Base-by-base conservation (phyloP, 2,797 vertebrate genomes). In the Poecilia gillii region DNA sequence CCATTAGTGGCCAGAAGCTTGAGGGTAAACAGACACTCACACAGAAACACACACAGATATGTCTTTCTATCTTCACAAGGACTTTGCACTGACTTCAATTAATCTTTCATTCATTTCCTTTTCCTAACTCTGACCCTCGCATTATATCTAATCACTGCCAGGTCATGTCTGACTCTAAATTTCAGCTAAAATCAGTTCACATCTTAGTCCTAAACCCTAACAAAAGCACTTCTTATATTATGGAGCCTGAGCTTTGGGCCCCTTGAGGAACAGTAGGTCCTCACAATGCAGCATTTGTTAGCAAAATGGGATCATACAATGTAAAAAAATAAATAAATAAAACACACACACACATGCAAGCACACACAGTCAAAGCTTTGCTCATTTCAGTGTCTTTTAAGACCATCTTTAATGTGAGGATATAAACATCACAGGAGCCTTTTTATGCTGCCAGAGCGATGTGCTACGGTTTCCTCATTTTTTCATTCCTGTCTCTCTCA, bases 1-100 rank as follows among this genome's bases (percentile, higher is more conserved):
- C 92, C 92, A 94, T 93, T 94, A 95, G 86, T 86, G 89, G 82
- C 84, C 81, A 59, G 86, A 91, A 82, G 88, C 92, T 93, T 47
- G 76, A 87, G 89, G 91, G 89, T 88, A 82, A 64, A 77, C 49
- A 78, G 51, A 71, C 68, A 28, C 41, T 80, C 62, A 82, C 80
- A 87, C 79, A 80, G 49, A 79, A 77, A 88, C 80, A 81, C 59
- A 81, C 80, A 88, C 78, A 11, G 3, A n/a, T 25, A n/a, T 57
- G 23, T 57, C 11, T 13, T 57, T 57, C 25, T 28, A 57, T 57
- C 53, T 57, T 57, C 53, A 28, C 11, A 57, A 57, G 53, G 16
- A 57, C 3, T 57, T 57, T 57, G 9, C 25, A 55, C 25, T 55
- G 53, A 57, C 25, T 57, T 28, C 25, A n/a, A 13, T 57, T 57